Evolutionary conservation across 92 coral and sea anemone species (phyloP).

Genomic region (Pocillopora grandis): DNA sequence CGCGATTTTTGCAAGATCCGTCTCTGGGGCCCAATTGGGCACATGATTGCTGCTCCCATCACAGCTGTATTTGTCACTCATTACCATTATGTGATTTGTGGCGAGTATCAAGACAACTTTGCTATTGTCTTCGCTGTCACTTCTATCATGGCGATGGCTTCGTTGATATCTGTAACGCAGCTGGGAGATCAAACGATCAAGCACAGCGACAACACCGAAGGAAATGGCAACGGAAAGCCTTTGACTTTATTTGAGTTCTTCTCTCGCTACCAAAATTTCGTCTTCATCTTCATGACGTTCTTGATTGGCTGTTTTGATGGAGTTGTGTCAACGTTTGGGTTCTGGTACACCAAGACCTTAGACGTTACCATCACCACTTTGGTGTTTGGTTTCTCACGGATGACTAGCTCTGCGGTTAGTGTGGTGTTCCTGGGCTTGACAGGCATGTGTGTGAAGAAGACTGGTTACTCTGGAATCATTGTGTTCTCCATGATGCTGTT

Average conservation of each 20-base stretch:
- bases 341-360: conserved; percentile 39
- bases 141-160: conserved; percentile 2
- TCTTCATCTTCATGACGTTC: conserved; percentile 28
- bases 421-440: conserved; percentile 20
- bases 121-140: conserved; percentile 30
- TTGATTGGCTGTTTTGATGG: conserved; percentile 39
- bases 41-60: conserved; percentile 25
- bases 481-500: conserved; percentile 37
- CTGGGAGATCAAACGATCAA: not conserved
- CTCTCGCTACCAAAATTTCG: conserved; percentile 31
- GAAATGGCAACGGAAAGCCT: not conserved
- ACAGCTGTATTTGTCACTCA: conserved; percentile 18
- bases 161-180: conserved; percentile 24
- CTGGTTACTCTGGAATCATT: conserved; percentile 28
- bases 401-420: conserved; percentile 38
- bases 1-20: conserved; percentile 28
- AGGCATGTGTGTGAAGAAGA: conserved; percentile 20
- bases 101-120: conserved; percentile 41
- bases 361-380: conserved; percentile 20
- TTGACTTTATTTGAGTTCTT: conserved; percentile 13
- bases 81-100: conserved; percentile 35
- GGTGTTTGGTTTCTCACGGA: conserved; percentile 42
- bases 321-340: conserved; percentile 34
- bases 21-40: conserved; percentile 41
- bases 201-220: not conserved